Evolutionary conservation across 1,140 invertebrate species (phyloP).

Genomic region (Lepidotrigona ventralis): DNA sequence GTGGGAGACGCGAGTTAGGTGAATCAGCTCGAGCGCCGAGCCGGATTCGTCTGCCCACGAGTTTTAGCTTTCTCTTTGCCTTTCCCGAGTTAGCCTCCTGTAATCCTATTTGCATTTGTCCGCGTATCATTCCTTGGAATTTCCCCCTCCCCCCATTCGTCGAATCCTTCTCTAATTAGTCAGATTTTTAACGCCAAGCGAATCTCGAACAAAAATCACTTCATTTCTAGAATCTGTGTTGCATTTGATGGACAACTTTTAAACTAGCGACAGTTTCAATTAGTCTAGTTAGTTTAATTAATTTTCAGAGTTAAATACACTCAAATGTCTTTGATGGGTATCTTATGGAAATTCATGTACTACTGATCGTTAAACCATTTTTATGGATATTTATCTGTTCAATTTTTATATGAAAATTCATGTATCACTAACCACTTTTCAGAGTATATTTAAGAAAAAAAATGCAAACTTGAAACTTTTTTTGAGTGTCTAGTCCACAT

Average conservation of each 20-base stretch:
- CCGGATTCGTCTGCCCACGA: conserved; percentile 33
- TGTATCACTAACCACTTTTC: no score
- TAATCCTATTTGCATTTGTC: conserved; percentile 28
- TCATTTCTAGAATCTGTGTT: neutral
- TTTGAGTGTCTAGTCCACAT: no score
- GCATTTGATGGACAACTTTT: neutral
- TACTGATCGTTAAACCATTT: no score
- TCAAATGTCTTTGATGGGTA: no score
- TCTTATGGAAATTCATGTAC: no score
- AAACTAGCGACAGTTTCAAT: no score
- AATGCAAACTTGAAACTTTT: no score
- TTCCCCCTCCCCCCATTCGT: neutral
- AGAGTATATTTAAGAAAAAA: no score
- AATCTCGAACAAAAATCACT: neutral
- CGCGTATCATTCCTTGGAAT: neutral
- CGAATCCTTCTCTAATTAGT: neutral
- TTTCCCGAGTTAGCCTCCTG: conserved; percentile 5
- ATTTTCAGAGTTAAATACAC: no score
- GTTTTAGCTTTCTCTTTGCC: conserved; percentile 29
- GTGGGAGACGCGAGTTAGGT: conserved; percentile 39
- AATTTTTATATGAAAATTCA: no score
- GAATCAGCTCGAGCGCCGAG: conserved; percentile 29
- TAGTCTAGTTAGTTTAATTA: no score
- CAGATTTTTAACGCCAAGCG: neutral
- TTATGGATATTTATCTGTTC: no score